phyloP scores from a whole-genome alignment of 2,113 vertebrate species.

The Athene noctua region DNA sequence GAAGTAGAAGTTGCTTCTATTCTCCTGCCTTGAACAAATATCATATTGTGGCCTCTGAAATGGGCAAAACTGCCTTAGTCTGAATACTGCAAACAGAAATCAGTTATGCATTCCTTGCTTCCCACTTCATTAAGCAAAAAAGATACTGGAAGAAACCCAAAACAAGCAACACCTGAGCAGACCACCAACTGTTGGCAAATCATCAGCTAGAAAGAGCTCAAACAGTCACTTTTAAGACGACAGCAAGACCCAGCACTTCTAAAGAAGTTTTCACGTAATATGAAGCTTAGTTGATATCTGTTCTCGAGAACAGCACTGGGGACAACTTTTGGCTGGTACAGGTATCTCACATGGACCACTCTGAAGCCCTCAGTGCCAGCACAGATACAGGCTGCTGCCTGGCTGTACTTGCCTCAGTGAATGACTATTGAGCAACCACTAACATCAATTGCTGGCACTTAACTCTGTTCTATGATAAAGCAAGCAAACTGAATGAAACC shows the following conservation, averaged over 20 bases:
- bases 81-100: constrained; percentile 16
- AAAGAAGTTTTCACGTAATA: neutral
- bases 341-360: neutral
- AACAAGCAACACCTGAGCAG: neutral
- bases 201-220: neutral
- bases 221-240: neutral
- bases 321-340: neutral
- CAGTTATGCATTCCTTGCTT: constrained; percentile 26
- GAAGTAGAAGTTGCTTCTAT: neutral
- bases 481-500: neutral
- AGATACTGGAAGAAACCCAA: constrained; percentile 38
- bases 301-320: neutral
- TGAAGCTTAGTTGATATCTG: neutral
- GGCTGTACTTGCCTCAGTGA: neutral
- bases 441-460: neutral
- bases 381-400: neutral
- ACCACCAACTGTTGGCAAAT: neutral
- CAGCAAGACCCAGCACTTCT: neutral
- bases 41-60: neutral
- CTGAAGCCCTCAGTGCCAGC: rapidly evolving
- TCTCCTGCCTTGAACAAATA: neutral
- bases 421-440: neutral
- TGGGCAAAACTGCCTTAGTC: neutral
- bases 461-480: neutral
- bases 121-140: constrained; percentile 9